Percentiles rank a stretch among this genome's conserved stretches.
These are phyloP conservation scores for Steatornis caripensis DNA, from an alignment of 2,113 vertebrate genomes.

Conservation along the genomic window DNA sequence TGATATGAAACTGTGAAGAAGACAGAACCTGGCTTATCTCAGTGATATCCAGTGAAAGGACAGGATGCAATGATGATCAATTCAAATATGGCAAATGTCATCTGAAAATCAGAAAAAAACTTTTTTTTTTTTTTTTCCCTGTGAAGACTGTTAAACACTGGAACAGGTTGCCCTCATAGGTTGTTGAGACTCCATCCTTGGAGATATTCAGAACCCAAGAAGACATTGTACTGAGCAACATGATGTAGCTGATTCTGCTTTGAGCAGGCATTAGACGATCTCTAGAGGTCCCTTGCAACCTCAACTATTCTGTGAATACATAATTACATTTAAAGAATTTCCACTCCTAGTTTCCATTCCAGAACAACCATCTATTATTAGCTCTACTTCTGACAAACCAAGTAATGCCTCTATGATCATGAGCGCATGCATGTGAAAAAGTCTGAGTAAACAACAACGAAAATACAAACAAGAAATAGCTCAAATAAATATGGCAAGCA, in stretches of 20 bases:
- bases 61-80: neutral
- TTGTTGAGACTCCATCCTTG: neutral
- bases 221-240: neutral
- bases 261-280: neutral
- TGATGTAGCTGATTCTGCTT: neutral
- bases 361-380: neutral
- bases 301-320: too few relatives aligned
- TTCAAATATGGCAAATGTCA: neutral
- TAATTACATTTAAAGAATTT: neutral
- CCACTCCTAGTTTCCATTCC: neutral
- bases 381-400: neutral
- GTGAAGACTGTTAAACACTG: neutral
- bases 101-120: neutral
- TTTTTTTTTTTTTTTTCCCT: neutral
- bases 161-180: neutral
- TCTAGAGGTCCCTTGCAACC: neutral
- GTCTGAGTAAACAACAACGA: neutral
- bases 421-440: neutral
- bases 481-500: neutral
- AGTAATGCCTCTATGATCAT: neutral
- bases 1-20: neutral
- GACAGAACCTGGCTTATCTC: neutral
- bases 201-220: neutral
- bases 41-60: neutral
- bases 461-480: neutral